Base-by-base conservation (phyloP, 53 echinoderm and acorn worm genomes). In the Echinarachnius parma region DNA sequence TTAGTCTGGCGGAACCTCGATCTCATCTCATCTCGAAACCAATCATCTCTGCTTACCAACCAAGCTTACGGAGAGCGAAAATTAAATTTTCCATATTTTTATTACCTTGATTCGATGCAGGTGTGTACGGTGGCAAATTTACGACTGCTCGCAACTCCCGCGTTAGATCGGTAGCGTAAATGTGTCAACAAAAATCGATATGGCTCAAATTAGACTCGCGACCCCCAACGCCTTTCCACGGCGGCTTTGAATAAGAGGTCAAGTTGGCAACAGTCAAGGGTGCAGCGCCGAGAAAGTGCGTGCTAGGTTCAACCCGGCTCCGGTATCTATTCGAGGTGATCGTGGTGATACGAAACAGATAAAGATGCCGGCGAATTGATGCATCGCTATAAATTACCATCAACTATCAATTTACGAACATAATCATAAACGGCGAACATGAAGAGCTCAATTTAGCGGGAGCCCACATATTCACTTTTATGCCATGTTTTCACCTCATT, bases 211-310 rank as follows among this genome's bases (percentile, higher is more conserved):
- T 72, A 35, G 55, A 42, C 56, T 57, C 56, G 39, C 56, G 74
- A 72, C 74, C 74, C 57, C 49, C 46, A 72, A 72, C 74, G 74
- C 74, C 74, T 72, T 56, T 72, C 24, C 39, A 42, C 28, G 36
- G 55, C 57, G 52, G 52, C 7, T 7, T n/a, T n/a, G n/a, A n/a
- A n/a, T 37, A 52, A 68, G 50, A 68, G 74, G 56, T 55, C 74
- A 44, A 56, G 35, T 72, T 46, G 74, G 74, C 57, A 44, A 72
- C 55, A 35, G 74, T 56, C 74, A 72, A 34, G n/a, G 74, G 74
- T 72, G 74, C 74, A 72, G 36, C 74, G 57, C 42, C 56, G 28
- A 26, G 57, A 72, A 72, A 72, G 74, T 72, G 44, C 74, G 57
- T 19, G 56, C 57, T 36, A 56, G 46, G 74, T 72, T 72, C 74